These are phyloP conservation scores for Pitangus sulphuratus DNA, from an alignment of 2,797 vertebrate species.

Conservation along the genomic window DNA sequence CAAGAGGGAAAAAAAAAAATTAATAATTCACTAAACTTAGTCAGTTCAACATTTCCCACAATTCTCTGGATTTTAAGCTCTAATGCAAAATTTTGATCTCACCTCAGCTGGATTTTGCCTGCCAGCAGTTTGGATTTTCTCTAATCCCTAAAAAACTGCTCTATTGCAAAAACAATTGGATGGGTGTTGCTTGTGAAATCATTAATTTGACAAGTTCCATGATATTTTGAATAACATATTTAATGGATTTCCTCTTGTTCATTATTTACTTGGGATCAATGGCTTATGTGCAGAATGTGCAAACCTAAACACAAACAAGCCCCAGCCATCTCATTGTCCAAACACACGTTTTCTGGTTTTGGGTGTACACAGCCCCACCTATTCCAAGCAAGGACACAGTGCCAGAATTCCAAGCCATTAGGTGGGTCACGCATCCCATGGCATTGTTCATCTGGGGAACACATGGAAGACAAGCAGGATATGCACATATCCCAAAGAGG, in stretches of 20 bases:
- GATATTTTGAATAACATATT: slow-evolving; percentile 20
- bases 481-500: neutral
- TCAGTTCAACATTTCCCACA: neutral
- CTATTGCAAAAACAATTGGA: neutral
- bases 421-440: neutral
- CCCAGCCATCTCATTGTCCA: neutral
- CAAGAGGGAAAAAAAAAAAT: neutral
- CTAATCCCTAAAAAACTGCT: neutral
- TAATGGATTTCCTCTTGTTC: slow-evolving; percentile 10
- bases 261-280: slow-evolving; percentile 13
- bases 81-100: neutral
- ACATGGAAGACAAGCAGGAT: neutral
- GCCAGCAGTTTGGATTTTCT: neutral
- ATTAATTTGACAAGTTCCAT: neutral
- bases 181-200: neutral
- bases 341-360: neutral
- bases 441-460: slow-evolving; percentile 17
- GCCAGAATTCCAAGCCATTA: neutral
- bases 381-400: neutral
- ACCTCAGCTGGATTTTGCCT: neutral
- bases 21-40: neutral
- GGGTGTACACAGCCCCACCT: slow-evolving; percentile 25
- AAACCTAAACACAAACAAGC: slow-evolving; percentile 26
- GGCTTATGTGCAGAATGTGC: neutral
- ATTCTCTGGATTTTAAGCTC: neutral